Evolutionary conservation across 1,140 invertebrate genomes (phyloP).

Genomic region (Pseudomyrmex cubaensis): DNA sequence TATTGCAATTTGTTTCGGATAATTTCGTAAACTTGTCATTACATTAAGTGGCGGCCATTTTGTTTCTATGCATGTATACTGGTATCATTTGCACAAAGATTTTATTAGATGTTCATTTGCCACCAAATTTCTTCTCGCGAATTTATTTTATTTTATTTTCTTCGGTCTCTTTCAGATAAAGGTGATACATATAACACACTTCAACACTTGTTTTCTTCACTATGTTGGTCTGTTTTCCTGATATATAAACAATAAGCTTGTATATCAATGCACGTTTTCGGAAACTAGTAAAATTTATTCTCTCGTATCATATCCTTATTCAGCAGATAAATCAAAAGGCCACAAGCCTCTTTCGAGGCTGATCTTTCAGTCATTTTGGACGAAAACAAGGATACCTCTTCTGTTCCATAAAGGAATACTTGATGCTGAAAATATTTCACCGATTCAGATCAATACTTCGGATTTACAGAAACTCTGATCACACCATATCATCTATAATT

Average conservation of each 20-base stretch:
- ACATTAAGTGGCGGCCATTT: slow-evolving; percentile 39
- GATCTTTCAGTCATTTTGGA: slow-evolving; percentile 20
- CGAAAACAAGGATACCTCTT: not conserved
- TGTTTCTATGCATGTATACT: slow-evolving; percentile 40
- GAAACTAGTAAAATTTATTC: slow-evolving; percentile 27
- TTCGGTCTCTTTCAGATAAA: not conserved
- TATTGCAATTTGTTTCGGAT: slow-evolving; percentile 1
- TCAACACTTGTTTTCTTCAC: slow-evolving; percentile 16
- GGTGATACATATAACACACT: slow-evolving; percentile 8
- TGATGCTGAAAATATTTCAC: not conserved
- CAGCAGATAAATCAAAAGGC: not conserved
- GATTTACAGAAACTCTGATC: not conserved
- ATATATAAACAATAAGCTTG: not conserved
- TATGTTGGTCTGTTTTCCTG: not conserved
- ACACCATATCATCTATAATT: not conserved
- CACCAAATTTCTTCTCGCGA: not conserved
- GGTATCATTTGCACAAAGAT: slow-evolving; percentile 2
- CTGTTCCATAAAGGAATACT: not conserved
- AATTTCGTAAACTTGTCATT: slow-evolving; percentile 1
- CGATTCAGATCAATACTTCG: not conserved
- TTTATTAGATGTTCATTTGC: not conserved
- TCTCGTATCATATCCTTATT: slow-evolving; percentile 3
- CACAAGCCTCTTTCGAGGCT: slow-evolving; percentile 36
- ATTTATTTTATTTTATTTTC: not conserved
- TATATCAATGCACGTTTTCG: not conserved